A percentile compares a stretch with the other conserved stretches of the same genome.
Evolutionary conservation across 2,113 vertebrate species (phyloP).

Genomic region (Megaptera novaeangliae): DNA sequence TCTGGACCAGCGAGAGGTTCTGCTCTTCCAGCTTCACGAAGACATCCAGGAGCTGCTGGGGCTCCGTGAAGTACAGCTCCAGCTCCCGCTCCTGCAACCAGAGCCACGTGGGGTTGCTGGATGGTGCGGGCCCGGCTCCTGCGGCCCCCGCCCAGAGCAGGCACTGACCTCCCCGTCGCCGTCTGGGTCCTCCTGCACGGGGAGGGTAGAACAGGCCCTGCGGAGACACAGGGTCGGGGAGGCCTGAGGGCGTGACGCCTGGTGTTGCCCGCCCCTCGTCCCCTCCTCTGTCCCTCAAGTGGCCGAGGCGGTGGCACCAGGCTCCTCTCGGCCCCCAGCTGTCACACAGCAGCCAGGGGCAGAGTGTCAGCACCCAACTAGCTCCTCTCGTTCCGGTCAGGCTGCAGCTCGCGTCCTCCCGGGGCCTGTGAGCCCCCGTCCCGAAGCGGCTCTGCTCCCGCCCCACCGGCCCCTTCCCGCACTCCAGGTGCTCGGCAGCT

Average conservation of each 20-base stretch:
- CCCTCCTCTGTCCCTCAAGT: background rate
- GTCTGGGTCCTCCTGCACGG: background rate
- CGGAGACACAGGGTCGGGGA: background rate
- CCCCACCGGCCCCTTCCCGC: background rate
- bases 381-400: background rate
- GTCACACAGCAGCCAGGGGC: background rate
- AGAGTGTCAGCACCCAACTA: background rate
- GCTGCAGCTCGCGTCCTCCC: too few relatives aligned
- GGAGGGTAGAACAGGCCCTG: background rate
- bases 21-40: slow-evolving; percentile 89
- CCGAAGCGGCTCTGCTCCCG: background rate
- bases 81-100: slow-evolving; percentile 81
- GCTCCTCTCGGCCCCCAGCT: background rate
- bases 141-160: accelerated
- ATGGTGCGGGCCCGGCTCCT: accelerated
- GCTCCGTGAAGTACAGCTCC: slow-evolving; percentile 91
- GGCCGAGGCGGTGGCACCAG: too few relatives aligned
- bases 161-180: slow-evolving; percentile 56
- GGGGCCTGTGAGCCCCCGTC: background rate
- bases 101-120: background rate
- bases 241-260: background rate
- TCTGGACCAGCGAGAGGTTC: slow-evolving; percentile 89
- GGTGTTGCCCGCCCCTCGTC: background rate
- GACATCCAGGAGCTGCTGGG: slow-evolving; percentile 88
- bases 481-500: background rate